Percentiles rank a stretch among this genome's conserved stretches.
These are phyloP conservation scores for Salvelinus fontinalis DNA, from an alignment of 2,113 vertebrate genomes.

Conservation along the genomic window DNA sequence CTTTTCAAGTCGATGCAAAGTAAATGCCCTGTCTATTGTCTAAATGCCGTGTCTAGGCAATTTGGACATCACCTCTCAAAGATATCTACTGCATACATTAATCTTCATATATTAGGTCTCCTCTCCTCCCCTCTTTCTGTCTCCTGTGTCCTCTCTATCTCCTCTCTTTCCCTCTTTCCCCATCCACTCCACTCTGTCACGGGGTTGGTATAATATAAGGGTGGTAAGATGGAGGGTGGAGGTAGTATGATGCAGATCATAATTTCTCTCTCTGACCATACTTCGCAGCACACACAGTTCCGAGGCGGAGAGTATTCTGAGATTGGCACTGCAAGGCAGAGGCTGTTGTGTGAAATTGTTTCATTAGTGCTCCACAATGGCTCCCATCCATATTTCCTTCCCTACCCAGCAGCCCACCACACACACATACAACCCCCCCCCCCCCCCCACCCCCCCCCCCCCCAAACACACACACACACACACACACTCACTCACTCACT, in stretches of 20 bases:
- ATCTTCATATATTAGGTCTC: constrained; percentile 31
- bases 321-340: constrained; percentile 65
- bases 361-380: constrained; percentile 54
- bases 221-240: background rate
- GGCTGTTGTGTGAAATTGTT: constrained; percentile 71
- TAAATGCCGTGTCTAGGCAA: constrained; percentile 11
- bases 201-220: background rate
- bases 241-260: constrained; percentile 26
- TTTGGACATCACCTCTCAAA: no score
- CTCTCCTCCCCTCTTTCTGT: background rate
- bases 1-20: constrained; percentile 41
- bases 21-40: constrained; percentile 20
- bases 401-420: background rate
- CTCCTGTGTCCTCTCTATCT: background rate
- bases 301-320: constrained; percentile 22
- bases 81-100: constrained; percentile 4
- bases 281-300: constrained; percentile 26
- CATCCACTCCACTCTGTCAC: background rate
- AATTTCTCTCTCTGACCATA: constrained; percentile 43
- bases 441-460: no score
- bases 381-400: constrained; percentile 33
- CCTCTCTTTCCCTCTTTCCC: background rate
- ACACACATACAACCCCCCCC: no score
- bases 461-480: background rate
- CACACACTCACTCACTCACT: background rate